Base-by-base conservation (phyloP, 2,888 invertebrate genomes). In the Empis livida region DNA sequence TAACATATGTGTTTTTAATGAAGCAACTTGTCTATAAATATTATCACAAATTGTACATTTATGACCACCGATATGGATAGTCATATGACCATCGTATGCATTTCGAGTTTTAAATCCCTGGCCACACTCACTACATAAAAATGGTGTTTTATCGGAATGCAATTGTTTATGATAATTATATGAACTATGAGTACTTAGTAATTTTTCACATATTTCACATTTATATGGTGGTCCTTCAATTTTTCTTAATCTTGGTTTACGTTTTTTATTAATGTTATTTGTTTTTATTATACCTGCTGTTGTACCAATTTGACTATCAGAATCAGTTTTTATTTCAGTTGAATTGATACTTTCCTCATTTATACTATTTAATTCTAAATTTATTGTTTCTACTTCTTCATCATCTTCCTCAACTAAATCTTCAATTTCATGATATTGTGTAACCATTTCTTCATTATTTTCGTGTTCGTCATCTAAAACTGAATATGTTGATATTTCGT, bases 101-200 rank as follows among this genome's bases (percentile, higher is more conserved):
- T 68, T 68, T 41, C 66, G 61, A 0, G 68, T 68, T 54, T 68
- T 68, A 42, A 68, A 68, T n/a, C 63, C 59, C 16, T 63, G 61
- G 0, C 64, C 66, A 48, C 68, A 68, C 3, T 62, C 58, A 13
- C 52, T 57, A 49, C 68, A 68, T 13, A 61, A 54, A 47, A 55
- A 68, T 1, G 67, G 67, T 3, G 61, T 62, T 5, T 54, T 53
- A 43, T 67, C 65, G 5, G 67, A 65, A 52, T 68, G 68, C 37
- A 68, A 50, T 49, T 66, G 67, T 63, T 64, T 65, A 50, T 68
- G 68, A 46, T 68, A 68, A 44, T 63, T 66, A 43, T 57, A 65
- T 1, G 68, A 68, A 45, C 62, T 63, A 13, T 53, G 57, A 40
- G 65, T 68, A 48, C 68, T 67, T 9, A 68, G 53, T 40, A 64